A percentile compares a stretch with the other conserved stretches of the same genome.
These are phyloP conservation scores for Megaceryle alcyon DNA, from an alignment of 2,797 vertebrate species.

Conservation along the genomic window DNA sequence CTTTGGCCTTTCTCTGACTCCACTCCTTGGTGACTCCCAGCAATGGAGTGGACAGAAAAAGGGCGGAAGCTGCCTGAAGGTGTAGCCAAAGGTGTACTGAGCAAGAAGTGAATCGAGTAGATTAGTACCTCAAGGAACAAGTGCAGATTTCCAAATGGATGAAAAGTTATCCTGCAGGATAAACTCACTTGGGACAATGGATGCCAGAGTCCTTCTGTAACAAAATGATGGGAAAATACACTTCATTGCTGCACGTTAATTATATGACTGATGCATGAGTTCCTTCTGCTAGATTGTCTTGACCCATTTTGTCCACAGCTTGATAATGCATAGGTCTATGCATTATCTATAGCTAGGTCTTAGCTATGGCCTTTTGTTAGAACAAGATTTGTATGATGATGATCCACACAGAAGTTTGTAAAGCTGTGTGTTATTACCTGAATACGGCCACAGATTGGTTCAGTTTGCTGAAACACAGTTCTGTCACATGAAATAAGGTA, in stretches of 20 bases:
- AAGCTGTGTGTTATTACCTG: neutral
- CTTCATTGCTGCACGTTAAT: neutral
- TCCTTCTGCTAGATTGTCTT: neutral
- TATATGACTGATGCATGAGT: neutral
- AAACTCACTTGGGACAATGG: rapidly evolving
- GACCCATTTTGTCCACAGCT: neutral
- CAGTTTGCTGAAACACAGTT: neutral
- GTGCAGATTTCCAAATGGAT: neutral
- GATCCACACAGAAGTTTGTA: neutral
- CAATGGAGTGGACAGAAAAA: neutral
- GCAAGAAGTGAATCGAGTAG: rapidly evolving
- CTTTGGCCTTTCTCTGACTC: neutral
- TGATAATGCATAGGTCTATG: neutral
- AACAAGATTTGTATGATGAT: neutral
- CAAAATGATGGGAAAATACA: neutral
- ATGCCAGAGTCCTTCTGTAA: neutral
- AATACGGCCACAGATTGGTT: neutral
- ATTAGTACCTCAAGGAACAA: neutral
- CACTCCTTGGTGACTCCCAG: neutral
- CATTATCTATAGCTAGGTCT: neutral
- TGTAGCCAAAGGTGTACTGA: neutral
- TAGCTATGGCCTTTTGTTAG: neutral
- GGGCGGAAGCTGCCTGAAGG: neutral
- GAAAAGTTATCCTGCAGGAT: neutral
- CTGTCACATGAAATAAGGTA: neutral